Base-by-base conservation (phyloP, 2,113 vertebrate species). In the Podilymbus podiceps region DNA sequence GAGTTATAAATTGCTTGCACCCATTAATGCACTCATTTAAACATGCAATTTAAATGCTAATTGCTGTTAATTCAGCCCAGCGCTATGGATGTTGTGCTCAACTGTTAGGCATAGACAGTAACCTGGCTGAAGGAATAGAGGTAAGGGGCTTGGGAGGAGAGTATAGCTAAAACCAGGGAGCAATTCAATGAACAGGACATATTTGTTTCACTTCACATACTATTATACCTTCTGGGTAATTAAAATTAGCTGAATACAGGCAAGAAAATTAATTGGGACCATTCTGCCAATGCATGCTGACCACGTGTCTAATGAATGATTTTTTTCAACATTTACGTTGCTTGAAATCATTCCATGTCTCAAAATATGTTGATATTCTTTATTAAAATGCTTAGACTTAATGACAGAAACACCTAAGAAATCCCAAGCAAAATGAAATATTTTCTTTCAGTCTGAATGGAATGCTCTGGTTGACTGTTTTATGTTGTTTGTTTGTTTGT, bases 41-140 rank as follows among this genome's bases (percentile, higher is more conserved):
- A 78, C 64, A 64, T 94, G 94, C 80, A 94, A 90, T 97, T 97
- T 97, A 96, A 88, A 95, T 97, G 96, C 92, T 97, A 97, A 97
- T 97, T 96, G 96, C 90, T 95, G 91, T 95, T 96, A 95, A 97
- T 96, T 95, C 67, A 94, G 89, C 58, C 79, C 74, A 91, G 80
- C 22, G 42, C 49, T 93, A 35, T 49, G 40, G 44, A 38, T 91
- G 68, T 69, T 79, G 21, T 71, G 63, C 35, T 93, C 71, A 91
- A 19, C 67, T 84, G 66, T 80, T 97, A 76, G 71, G 24, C 50
- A 88, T 44, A 40, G 22, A 52, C 23, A 33, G 71, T 46, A 85
- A 95, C 53, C 42, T 93, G 56, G 46, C 12, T 72, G 75, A 85
- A 67, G 44, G 16, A 86, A 22, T 9, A 88, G n/a, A 16, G 60